Evolutionary conservation across 2,113 vertebrate species (phyloP).

Genomic region (Gobio gobio): DNA sequence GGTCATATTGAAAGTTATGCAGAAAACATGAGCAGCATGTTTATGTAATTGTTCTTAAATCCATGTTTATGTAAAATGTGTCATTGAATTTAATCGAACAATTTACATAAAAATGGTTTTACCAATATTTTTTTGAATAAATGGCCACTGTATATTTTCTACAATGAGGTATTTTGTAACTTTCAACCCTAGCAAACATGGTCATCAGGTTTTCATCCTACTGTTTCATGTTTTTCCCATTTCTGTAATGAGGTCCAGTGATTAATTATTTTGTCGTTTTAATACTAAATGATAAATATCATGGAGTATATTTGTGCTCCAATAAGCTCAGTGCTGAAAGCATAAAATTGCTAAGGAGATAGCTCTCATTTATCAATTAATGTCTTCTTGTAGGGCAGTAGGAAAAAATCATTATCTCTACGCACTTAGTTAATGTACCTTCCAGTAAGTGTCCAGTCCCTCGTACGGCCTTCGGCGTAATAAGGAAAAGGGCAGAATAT

Average conservation of each 20-base stretch:
- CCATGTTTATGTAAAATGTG: background rate
- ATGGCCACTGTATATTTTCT: background rate
- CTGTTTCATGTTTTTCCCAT: background rate
- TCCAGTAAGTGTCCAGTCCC: constrained; percentile 50
- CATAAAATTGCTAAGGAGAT: constrained; percentile 56
- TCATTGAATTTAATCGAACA: background rate
- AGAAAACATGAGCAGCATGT: background rate
- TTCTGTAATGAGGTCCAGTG: constrained; percentile 43
- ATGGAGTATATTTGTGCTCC: constrained; percentile 58
- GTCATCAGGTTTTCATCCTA: background rate
- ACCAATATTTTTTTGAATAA: background rate
- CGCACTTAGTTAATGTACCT: constrained; percentile 55
- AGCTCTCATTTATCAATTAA: constrained; percentile 66
- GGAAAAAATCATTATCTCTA: constrained; percentile 59
- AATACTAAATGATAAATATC: constrained; percentile 59
- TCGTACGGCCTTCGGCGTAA: constrained; percentile 16
- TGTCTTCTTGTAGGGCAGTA: constrained; percentile 54
- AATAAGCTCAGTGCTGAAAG: constrained; percentile 57
- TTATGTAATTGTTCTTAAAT: background rate
- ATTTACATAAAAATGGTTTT: background rate
- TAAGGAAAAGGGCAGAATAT: constrained; percentile 49
- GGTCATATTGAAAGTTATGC: background rate
- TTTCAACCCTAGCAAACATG: constrained; percentile 11
- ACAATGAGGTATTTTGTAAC: background rate
- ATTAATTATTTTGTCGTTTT: constrained; percentile 62